Conservation (phyloP, 2,113 vertebrate genomes). For the Mesoclemmys tuberculata region DNA sequence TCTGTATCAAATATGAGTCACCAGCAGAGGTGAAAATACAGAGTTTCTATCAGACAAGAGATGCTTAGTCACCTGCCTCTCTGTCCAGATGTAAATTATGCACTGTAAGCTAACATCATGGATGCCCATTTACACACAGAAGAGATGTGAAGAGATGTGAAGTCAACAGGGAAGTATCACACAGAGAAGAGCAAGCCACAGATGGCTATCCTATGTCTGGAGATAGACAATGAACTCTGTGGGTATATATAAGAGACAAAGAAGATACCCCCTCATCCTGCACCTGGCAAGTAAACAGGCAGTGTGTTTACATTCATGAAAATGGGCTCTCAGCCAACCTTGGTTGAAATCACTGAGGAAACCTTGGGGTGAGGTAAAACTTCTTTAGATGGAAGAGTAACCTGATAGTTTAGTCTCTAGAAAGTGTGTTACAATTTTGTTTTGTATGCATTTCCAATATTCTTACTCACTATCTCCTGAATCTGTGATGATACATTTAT, state of each 20-base stretch:
- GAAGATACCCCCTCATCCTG: background rate
- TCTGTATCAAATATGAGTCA: background rate
- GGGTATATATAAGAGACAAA: background rate
- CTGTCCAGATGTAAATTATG: background rate
- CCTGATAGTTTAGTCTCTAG: background rate
- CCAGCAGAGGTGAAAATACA: background rate
- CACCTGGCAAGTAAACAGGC: background rate
- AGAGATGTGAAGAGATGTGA: background rate
- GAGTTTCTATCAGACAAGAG: background rate
- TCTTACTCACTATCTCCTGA: background rate
- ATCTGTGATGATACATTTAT: background rate
- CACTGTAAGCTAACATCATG: background rate
- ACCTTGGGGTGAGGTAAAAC: background rate
- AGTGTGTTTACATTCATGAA: background rate
- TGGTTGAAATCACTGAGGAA: background rate
- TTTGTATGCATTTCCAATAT: background rate
- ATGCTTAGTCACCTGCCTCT: background rate
- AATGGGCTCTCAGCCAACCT: background rate
- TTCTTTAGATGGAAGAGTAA: background rate
- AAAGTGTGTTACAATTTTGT: background rate
- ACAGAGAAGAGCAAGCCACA: background rate
- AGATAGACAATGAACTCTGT: background rate
- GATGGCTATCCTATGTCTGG: background rate
- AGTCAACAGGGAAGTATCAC: background rate
- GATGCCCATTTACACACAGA: background rate